These are phyloP conservation scores for Oscheius sp. DNA, from an alignment of 2,888 invertebrate genomes.

Conservation along the genomic window DNA sequence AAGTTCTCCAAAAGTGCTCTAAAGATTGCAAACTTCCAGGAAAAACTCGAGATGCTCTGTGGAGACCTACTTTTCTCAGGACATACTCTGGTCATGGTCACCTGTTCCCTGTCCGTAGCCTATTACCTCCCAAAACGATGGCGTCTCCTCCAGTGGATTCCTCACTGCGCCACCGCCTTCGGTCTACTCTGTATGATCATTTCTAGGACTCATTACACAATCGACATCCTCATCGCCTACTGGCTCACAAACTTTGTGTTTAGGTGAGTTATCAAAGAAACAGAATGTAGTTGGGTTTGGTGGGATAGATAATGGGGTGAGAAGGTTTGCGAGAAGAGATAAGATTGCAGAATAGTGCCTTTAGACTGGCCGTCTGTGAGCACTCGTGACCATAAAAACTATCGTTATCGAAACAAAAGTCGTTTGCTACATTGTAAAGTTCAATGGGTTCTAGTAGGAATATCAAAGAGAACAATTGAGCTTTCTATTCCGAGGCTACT, in stretches of 20 bases:
- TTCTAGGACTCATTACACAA: conserved; percentile 65
- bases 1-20: too few relatives aligned
- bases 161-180: conserved; percentile 40
- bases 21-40: conserved; percentile 39
- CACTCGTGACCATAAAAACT: not conserved
- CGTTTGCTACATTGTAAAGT: too few relatives aligned
- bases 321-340: too few relatives aligned
- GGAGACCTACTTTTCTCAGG: conserved; percentile 67
- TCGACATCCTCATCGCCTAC: conserved; percentile 65
- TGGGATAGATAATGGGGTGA: too few relatives aligned
- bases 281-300: not conserved
- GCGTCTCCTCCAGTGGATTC: conserved; percentile 47
- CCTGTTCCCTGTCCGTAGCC: conserved; percentile 57
- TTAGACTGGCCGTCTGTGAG: not conserved
- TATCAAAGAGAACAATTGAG: too few relatives aligned
- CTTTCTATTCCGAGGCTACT: too few relatives aligned
- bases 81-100: conserved; percentile 63
- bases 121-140: conserved; percentile 56
- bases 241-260: conserved; percentile 63
- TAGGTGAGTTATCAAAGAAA: conserved; percentile 41
- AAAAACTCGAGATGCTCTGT: conserved; percentile 58
- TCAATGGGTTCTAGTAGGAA: too few relatives aligned
- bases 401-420: not conserved
- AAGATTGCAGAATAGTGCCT: not conserved
- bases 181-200: conserved; percentile 64